Evolutionary conservation across 2,797 vertebrate genomes (phyloP).

Genomic region (Typhlichthys eigenmanni): DNA sequence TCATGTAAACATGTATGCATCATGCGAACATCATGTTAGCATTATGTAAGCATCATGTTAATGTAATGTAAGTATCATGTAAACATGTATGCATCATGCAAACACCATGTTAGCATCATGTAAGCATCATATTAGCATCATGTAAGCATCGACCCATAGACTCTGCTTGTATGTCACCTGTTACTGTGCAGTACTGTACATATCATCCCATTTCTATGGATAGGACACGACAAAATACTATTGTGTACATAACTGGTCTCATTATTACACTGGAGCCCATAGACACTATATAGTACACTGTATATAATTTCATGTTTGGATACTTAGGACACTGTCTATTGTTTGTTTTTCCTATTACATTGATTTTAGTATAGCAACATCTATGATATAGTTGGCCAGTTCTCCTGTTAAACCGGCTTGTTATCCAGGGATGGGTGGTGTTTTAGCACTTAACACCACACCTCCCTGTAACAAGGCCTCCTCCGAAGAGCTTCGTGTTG

Average conservation of each 20-base stretch:
- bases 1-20: no score
- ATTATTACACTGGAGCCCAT: no score
- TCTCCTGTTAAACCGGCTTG: constrained; percentile 1
- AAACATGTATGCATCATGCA: not conserved
- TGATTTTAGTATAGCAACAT: not conserved
- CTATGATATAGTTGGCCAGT: constrained; percentile 10
- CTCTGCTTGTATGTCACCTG: no score
- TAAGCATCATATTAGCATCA: not conserved
- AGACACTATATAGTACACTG: no score
- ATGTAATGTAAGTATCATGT: not conserved
- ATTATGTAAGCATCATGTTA: not conserved
- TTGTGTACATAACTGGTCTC: no score
- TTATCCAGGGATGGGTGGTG: constrained; percentile 42
- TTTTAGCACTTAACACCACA: constrained; percentile 40
- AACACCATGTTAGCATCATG: not conserved
- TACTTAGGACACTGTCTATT: no score
- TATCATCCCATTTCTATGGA: no score
- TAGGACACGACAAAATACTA: no score
- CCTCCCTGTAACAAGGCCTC: constrained; percentile 54
- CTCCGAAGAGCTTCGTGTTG: constrained; percentile 54
- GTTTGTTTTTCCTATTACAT: no score
- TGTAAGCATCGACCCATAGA: not conserved
- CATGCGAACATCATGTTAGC: not conserved
- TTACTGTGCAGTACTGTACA: no score
- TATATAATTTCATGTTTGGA: no score